Evolutionary conservation across 2,113 vertebrate genomes (phyloP), one percentile per base, ranked within the genome.

Genomic region (Crocuta crocuta): DNA sequence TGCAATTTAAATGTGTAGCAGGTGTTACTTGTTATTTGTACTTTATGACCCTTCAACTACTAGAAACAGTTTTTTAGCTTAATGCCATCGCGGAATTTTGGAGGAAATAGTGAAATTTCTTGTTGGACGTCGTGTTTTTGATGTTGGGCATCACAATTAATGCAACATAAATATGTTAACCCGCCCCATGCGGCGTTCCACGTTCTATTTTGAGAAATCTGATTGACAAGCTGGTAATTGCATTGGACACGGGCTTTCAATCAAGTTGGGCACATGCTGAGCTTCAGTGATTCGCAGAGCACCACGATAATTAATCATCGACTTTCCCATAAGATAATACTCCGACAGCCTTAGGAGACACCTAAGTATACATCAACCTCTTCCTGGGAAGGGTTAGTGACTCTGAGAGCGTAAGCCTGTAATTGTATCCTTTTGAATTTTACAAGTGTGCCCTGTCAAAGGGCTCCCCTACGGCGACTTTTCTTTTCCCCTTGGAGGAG

Each of bases 221-320:
- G 68, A 97, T 9, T 33, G 92, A 89, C 79, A 90, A 48, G 31
- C 45, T 55, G 7, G 10, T 96, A 96, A 98, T 97, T 90, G 68
- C 92, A 33, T 0, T 0, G 28, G 82, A 48, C 33, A 76, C 4
- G 39, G 92, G 4, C 31, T 55, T 98, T 98, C 95, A 87, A 94
- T 95, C 86, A 94, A 16, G 5, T 16, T 70, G 70, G 61, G n/a
- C 74, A 39, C 61, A 83, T 71, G 31, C 73, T 89, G 39, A 33
- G n/a, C 26, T 94, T 66, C 95, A 88, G 24, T 90, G 26, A 86
- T 79, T 61, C 23, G 0, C 26, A 8, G 58, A 88, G 88, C 4
- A 21, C 19, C 55, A 0, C 15, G 74, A 35, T 43, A 96, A 97
- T 97, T 97, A 89, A 97, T 98, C 91, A 96, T 23, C 65, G 31